phyloP scores from a whole-genome alignment of 2,888 invertebrate genomes.

The Tachina grossa region DNA sequence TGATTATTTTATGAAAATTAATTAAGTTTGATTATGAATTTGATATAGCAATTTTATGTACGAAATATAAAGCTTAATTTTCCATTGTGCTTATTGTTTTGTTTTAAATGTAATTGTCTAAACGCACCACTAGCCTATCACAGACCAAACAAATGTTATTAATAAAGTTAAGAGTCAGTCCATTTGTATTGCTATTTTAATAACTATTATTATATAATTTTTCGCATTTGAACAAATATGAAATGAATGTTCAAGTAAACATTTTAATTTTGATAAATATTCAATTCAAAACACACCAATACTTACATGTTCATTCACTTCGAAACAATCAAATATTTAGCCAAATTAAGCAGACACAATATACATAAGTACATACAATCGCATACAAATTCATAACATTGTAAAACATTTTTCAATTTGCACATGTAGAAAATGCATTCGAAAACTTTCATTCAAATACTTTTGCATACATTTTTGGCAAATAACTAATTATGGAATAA shows the following conservation, averaged over 20 bases:
- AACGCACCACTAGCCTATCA: not conserved
- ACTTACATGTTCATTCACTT: not conserved
- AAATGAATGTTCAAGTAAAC: not conserved
- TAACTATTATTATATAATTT: not conserved
- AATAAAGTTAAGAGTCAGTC: not conserved
- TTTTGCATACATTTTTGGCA: constrained; percentile 1
- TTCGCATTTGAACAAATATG: not conserved
- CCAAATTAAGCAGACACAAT: constrained; percentile 13
- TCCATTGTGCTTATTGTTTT: too few species aligned
- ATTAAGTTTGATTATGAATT: too few species aligned
- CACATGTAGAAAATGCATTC: not conserved
- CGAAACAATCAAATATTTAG: constrained; percentile 10
- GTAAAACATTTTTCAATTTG: not conserved
- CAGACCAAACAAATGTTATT: not conserved
- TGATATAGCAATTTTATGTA: too few species aligned
- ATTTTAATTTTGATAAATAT: not conserved
- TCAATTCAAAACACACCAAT: not conserved
- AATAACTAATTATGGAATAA: constrained; percentile 28
- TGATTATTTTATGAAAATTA: too few species aligned
- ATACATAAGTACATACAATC: not conserved
- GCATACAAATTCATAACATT: not conserved
- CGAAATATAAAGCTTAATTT: too few species aligned
- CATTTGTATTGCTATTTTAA: not conserved
- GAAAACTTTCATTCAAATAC: not conserved
- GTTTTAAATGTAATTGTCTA: not conserved